Base-by-base conservation (phyloP, 1,140 invertebrate genomes). In the Drosophila sp. region DNA sequence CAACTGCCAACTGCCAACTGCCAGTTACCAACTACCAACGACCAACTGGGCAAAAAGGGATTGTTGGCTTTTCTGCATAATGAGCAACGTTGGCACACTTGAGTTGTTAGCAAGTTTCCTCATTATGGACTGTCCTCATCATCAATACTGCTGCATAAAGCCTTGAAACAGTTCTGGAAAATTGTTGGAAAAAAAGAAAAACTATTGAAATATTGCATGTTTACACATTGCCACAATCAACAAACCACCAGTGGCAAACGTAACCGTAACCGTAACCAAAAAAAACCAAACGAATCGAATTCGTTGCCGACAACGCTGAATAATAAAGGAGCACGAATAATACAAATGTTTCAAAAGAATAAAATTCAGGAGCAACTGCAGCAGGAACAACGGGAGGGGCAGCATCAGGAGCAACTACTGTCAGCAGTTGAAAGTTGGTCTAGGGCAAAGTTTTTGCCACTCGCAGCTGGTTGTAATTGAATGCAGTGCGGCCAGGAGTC, bases 361-460 rank as follows among this genome's bases (percentile, higher is more conserved):
- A 34, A 71, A 21, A 58, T 4, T 21, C 21, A 21, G 21, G n/a
- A n/a, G n/a, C n/a, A 16, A 3, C 14, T 34, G 36, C 27, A 65
- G 5, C 13, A 7, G 27, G 27, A 43, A 38, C 36, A 38, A n/a
- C 4, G 43, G 25, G 1, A 18, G 34, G 14, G 41, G 29, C 45
- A 34, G 40, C 0, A 8, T 21, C 21, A 21, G 21, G 21, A 21
- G 21, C 21, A 21, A 21, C 21, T 21, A 36, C 70, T 38, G 38
- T 53, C 63, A 58, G 57, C 67, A 51, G 67, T 63, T 58, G 18
- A 82, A 90, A 90, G 81, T 90, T 90, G 87, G 87, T 90, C 87
- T 90, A 90, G 87, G 87, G 90, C 87, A 90, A 86, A 86, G 75
- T 86, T 90, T 66, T 71, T n/a, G n/a, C 46, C 21, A 34, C 34